Percentiles rank a stretch among this genome's conserved stretches.
Evolutionary conservation across 2,888 invertebrate species (phyloP).

Genomic region (Troides oblongomaculatus): DNA sequence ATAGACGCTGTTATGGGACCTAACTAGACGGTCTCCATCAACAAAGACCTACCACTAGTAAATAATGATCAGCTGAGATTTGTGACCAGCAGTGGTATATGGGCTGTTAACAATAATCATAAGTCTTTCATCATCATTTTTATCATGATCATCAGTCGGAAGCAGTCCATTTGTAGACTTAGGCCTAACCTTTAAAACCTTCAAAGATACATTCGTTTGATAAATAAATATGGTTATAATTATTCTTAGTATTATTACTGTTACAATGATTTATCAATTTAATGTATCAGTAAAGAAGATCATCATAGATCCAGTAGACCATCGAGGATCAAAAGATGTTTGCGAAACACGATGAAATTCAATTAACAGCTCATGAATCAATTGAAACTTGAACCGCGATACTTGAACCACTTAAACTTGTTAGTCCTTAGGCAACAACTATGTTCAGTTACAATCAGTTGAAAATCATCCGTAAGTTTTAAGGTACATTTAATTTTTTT

Average conservation of each 20-base stretch:
- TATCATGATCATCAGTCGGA: too few species aligned
- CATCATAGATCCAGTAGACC: background rate
- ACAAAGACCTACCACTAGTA: too few species aligned
- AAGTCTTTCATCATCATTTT: too few species aligned
- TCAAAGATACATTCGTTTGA: too few species aligned
- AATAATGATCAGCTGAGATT: too few species aligned
- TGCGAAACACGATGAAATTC: constrained; percentile 21
- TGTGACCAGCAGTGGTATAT: too few species aligned
- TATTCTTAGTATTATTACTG: background rate
- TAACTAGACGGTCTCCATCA: too few species aligned
- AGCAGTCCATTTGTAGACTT: too few species aligned
- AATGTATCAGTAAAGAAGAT: background rate
- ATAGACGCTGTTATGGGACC: too few species aligned
- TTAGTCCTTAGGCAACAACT: constrained; percentile 23
- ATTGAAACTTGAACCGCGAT: constrained; percentile 26
- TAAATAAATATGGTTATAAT: background rate
- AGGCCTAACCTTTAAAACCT: too few species aligned
- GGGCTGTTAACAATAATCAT: too few species aligned
- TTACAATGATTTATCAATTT: background rate
- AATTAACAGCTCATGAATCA: constrained; percentile 31
- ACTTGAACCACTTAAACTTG: constrained; percentile 25
- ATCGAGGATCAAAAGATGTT: constrained; percentile 1
- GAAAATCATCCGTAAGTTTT: background rate
- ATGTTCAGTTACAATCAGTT: constrained; percentile 11
- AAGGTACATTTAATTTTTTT: background rate